A percentile compares a stretch with the other conserved stretches of the same genome.
phyloP scores from a whole-genome alignment of 2,888 invertebrate species.

The Polymixis flavicincta region DNA sequence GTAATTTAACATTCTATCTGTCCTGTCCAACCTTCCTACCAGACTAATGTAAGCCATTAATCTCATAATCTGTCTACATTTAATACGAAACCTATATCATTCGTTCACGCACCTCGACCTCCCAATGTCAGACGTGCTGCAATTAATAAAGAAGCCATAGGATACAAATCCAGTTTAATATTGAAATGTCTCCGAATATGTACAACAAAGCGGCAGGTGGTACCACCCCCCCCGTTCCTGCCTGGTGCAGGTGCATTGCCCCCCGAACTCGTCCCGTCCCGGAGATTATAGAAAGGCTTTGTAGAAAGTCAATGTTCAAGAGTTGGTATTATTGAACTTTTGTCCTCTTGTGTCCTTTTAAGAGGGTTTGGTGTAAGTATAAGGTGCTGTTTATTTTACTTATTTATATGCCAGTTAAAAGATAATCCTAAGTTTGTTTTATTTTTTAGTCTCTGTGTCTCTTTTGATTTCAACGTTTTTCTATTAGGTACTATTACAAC shows the following conservation, averaged over 20 bases:
- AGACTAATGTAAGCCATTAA: slow-evolving; percentile 50
- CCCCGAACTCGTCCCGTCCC: slow-evolving; percentile 71
- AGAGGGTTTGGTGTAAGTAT: slow-evolving; percentile 25
- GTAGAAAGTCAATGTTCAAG: slow-evolving; percentile 56
- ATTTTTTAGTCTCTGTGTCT: slow-evolving; percentile 19
- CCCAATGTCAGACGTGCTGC: slow-evolving; percentile 45
- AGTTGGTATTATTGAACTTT: slow-evolving; percentile 53
- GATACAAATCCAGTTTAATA: slow-evolving; percentile 59
- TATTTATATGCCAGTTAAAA: slow-evolving; percentile 19
- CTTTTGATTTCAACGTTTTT: neutral
- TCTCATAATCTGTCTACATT: slow-evolving; percentile 47
- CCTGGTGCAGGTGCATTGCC: slow-evolving; percentile 77
- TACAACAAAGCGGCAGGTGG: slow-evolving; percentile 77
- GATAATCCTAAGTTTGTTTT: slow-evolving; percentile 41
- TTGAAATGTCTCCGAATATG: slow-evolving; percentile 67
- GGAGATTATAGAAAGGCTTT: slow-evolving; percentile 58
- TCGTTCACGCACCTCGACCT: slow-evolving; percentile 20
- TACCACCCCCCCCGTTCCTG: slow-evolving; percentile 50
- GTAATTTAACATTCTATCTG: slow-evolving; percentile 30
- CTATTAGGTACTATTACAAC: neutral
- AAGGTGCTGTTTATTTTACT: slow-evolving; percentile 31
- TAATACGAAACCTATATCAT: slow-evolving; percentile 32
- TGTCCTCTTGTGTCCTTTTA: slow-evolving; percentile 46
- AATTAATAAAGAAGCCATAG: slow-evolving; percentile 58
- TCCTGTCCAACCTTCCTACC: slow-evolving; percentile 21